Evolutionary conservation across 2,113 vertebrate genomes (phyloP).

Genomic region (Megaceryle maxima): DNA sequence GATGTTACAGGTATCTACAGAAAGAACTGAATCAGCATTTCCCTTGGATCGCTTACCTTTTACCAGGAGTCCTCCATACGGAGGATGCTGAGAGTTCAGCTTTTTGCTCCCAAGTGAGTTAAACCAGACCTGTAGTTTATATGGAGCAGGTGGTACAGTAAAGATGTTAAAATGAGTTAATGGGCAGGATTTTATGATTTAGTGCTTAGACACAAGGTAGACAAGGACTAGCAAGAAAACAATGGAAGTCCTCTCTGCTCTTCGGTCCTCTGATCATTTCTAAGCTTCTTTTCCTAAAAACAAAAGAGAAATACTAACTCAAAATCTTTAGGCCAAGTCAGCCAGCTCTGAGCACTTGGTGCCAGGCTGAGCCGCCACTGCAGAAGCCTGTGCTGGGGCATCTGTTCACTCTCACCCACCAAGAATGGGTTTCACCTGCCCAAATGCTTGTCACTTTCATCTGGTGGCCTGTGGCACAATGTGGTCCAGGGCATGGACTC

Average conservation of each 20-base stretch:
- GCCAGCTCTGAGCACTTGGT: background rate
- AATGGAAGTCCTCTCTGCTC: background rate
- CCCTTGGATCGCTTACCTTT: background rate
- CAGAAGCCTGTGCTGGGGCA: background rate
- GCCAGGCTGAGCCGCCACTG: background rate
- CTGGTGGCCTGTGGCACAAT: background rate
- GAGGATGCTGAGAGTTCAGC: background rate
- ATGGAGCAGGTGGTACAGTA: background rate
- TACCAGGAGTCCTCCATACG: background rate
- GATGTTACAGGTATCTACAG: background rate
- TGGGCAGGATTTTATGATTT: background rate
- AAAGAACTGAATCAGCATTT: background rate
- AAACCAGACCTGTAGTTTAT: background rate
- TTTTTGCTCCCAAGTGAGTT: background rate
- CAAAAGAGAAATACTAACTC: background rate
- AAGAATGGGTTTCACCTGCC: accelerated
- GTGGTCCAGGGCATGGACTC: background rate
- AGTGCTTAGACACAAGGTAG: background rate
- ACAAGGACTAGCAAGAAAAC: background rate
- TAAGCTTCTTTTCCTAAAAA: background rate
- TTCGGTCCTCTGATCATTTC: background rate
- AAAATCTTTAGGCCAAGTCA: background rate
- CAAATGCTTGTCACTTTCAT: accelerated
- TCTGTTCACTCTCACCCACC: background rate
- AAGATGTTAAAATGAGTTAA: background rate